Percentiles rank a stretch among this genome's conserved stretches.
Evolutionary conservation across 53 echinoderm and acorn worm genomes (phyloP).

Genomic region (Paracentrotus lividus): DNA sequence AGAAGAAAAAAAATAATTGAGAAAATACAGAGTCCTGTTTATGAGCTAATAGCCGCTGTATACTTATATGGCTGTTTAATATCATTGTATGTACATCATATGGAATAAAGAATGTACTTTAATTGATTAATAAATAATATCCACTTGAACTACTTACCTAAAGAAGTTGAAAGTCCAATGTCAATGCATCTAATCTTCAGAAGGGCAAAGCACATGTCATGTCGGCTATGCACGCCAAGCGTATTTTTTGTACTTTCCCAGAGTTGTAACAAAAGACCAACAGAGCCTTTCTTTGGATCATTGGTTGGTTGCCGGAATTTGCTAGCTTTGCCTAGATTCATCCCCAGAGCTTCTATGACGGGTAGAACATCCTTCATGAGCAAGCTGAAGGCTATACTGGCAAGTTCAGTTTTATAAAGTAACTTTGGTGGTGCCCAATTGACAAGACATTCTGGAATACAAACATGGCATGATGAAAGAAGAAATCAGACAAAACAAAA

Average conservation of each 20-base stretch:
- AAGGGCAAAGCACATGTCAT: neutral
- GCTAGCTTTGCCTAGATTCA: neutral
- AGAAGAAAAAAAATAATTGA: too few species aligned
- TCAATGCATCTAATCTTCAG: neutral
- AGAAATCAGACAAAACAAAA: too few species aligned
- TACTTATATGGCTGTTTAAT: too few species aligned
- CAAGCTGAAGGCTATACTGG: neutral
- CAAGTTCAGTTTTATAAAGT: neutral
- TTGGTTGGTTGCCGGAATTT: neutral
- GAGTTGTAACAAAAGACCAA: neutral
- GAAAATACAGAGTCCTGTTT: too few species aligned
- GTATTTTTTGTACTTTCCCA: neutral
- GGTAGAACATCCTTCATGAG: conserved; percentile 1
- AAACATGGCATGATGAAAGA: too few species aligned
- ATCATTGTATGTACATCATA: too few species aligned
- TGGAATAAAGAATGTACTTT: too few species aligned
- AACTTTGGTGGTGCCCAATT: neutral
- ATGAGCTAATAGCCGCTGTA: too few species aligned
- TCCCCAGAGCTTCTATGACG: neutral
- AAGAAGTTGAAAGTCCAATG: neutral
- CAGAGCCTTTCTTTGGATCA: neutral
- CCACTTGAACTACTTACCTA: neutral
- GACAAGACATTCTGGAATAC: neutral
- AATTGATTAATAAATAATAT: too few species aligned
- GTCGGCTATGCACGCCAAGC: neutral